phyloP scores from a whole-genome alignment of 1,140 invertebrate genomes.

The Neodiprion pinetum region DNA sequence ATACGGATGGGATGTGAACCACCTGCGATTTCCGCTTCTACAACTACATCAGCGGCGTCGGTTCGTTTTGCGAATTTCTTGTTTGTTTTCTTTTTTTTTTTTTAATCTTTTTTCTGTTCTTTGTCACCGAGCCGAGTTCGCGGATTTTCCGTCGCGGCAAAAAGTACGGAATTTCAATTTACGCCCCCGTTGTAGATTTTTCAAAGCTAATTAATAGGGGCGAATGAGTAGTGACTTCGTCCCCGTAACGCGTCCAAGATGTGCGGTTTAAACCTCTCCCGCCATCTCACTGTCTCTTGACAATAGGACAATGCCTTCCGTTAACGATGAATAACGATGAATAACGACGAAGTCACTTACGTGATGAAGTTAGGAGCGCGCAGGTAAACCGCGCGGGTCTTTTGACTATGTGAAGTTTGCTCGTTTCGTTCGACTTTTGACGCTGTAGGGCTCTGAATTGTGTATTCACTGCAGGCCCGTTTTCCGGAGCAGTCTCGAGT shows the following conservation, averaged over 20 bases:
- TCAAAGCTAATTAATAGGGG: not conserved
- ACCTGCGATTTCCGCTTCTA: not conserved
- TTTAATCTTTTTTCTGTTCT: too few relatives aligned
- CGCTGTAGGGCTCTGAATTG: too few relatives aligned
- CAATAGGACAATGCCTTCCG: not conserved
- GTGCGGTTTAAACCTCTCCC: too few relatives aligned
- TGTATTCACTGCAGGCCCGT: too few relatives aligned
- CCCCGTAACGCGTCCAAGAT: too few relatives aligned
- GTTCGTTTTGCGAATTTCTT: not conserved
- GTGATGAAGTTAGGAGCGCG: too few relatives aligned
- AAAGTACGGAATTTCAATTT: too few relatives aligned
- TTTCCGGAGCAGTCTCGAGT: too few relatives aligned
- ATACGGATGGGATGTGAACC: too few relatives aligned
- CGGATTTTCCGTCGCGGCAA: too few relatives aligned
- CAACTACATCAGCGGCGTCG: not conserved
- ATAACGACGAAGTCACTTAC: not conserved
- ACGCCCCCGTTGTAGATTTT: not conserved
- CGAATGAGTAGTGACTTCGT: not conserved
- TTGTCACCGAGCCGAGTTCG: too few relatives aligned
- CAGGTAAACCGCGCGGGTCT: too few relatives aligned
- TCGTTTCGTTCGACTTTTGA: not conserved
- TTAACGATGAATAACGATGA: not conserved
- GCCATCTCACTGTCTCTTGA: not conserved
- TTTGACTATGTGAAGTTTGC: not conserved
- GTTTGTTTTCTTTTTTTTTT: not conserved